These are phyloP conservation scores for Porites evermanni DNA, from an alignment of 92 coral and sea anemone species.

Conservation along the genomic window DNA sequence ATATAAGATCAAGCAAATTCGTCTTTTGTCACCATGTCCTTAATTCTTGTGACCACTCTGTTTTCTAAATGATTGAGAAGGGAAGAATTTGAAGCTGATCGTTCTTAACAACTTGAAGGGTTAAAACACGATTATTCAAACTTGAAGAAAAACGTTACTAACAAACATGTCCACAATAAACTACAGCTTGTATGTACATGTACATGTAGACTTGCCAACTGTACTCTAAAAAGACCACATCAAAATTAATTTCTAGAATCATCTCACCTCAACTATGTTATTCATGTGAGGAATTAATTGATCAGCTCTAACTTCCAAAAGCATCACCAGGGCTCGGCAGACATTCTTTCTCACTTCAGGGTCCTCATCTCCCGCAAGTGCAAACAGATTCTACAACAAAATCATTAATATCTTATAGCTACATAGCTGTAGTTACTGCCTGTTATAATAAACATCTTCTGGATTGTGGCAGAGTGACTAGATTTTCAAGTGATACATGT, in stretches of 20 bases:
- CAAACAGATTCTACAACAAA: slow-evolving; percentile 84
- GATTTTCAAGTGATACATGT: too few species aligned
- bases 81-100: too few species aligned
- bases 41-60: too few species aligned
- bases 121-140: too few species aligned
- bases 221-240: neutral
- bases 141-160: too few species aligned
- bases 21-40: too few species aligned
- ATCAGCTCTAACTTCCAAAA: slow-evolving; percentile 95
- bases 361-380: slow-evolving; percentile 97
- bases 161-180: neutral
- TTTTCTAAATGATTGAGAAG: too few species aligned
- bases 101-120: too few species aligned
- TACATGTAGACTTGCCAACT: neutral
- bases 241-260: neutral
- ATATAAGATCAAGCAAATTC: too few species aligned
- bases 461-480: too few species aligned
- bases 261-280: slow-evolving; percentile 99
- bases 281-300: slow-evolving; percentile 98
- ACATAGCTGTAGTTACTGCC: neutral
- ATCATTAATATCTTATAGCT: neutral
- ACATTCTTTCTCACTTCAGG: slow-evolving; percentile 98
- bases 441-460: too few species aligned
- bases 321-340: slow-evolving; percentile 99
- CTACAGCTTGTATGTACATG: too few species aligned